phyloP scores from a whole-genome alignment of 1,140 invertebrate genomes.

The Zaprionus davidi region DNA sequence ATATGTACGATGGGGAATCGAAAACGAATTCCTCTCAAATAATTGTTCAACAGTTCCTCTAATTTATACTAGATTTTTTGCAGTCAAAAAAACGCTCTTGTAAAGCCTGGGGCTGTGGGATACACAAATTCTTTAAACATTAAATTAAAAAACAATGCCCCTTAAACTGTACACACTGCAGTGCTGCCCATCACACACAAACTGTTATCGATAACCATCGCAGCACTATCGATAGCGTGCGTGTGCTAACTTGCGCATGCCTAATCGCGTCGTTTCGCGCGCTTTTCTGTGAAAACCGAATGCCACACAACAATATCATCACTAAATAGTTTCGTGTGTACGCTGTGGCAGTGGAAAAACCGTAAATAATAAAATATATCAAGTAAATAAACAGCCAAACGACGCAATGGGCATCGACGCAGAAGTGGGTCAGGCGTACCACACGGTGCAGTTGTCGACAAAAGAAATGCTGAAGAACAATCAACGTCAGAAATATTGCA shows the following conservation, averaged over 20 bases:
- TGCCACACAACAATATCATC: slow-evolving; percentile 11
- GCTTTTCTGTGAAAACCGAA: slow-evolving; percentile 52
- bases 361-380: slow-evolving; percentile 7
- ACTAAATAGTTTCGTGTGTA: slow-evolving; percentile 17
- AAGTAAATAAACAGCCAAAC: neutral
- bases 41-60: no score
- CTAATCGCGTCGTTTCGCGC: slow-evolving; percentile 52
- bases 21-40: no score
- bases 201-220: neutral
- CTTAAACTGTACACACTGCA: neutral
- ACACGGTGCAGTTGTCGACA: slow-evolving; percentile 77
- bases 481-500: slow-evolving; percentile 77
- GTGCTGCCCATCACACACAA: neutral
- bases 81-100: no score
- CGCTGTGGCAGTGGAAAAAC: slow-evolving; percentile 8
- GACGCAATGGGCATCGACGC: slow-evolving; percentile 65
- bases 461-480: slow-evolving; percentile 78
- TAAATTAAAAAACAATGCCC: no score
- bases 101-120: no score
- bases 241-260: slow-evolving; percentile 12
- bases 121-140: no score
- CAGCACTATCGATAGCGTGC: slow-evolving; percentile 8
- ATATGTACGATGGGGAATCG: no score
- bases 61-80: no score
- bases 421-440: slow-evolving; percentile 70